Conservation (phyloP, 2,888 invertebrate species). For the Epinotia nisella region DNA sequence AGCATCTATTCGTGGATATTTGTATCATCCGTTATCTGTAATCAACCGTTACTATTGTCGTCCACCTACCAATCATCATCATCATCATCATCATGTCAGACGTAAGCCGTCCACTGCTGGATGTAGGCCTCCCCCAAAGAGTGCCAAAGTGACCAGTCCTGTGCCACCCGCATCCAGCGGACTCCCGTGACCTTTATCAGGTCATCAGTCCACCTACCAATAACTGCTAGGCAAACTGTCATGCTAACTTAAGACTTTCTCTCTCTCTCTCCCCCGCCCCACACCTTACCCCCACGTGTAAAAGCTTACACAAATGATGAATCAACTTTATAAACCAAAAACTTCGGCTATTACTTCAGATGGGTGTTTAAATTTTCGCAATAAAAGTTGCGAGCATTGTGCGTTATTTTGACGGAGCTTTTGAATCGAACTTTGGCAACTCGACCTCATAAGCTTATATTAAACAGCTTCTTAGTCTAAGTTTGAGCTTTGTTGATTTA, state of each 20-base stretch:
- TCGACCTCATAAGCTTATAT: constrained; percentile 47
- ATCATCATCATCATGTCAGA: too few relatives aligned
- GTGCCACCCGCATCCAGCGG: too few relatives aligned
- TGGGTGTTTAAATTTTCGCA: constrained; percentile 73
- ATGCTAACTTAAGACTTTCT: neutral
- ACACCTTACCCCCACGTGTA: neutral
- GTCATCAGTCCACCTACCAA: too few relatives aligned
- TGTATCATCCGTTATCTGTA: too few relatives aligned
- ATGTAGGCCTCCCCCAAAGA: too few relatives aligned
- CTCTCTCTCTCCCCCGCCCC: neutral
- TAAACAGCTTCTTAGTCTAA: constrained; percentile 38
- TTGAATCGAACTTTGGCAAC: constrained; percentile 57
- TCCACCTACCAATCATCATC: too few relatives aligned
- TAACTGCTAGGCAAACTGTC: too few relatives aligned
- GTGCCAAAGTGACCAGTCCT: too few relatives aligned
- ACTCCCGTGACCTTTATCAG: too few relatives aligned
- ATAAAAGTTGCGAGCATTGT: constrained; percentile 71
- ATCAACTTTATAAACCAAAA: constrained; percentile 48
- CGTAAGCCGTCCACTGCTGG: too few relatives aligned
- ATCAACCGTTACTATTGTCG: too few relatives aligned
- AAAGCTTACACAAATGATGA: constrained; percentile 32
- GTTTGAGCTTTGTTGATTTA: constrained; percentile 37
- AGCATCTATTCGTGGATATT: too few relatives aligned
- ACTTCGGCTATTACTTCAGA: constrained; percentile 73
- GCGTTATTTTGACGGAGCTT: constrained; percentile 68